Evolutionary conservation across 2,888 invertebrate species (phyloP).

Genomic region (Apomyelois bistriatella): DNA sequence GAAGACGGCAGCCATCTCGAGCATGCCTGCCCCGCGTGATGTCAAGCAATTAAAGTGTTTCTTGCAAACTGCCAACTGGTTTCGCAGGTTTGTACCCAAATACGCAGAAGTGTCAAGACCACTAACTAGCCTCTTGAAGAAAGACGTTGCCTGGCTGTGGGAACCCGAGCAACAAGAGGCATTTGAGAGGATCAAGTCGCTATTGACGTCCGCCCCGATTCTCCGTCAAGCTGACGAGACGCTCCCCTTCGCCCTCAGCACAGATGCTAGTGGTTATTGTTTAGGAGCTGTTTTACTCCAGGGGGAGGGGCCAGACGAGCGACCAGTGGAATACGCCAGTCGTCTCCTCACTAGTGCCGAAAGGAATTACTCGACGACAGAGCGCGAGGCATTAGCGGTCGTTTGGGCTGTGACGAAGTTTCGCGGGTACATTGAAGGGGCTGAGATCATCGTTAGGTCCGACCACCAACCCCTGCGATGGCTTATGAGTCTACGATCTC

Average conservation of each 20-base stretch:
- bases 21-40: constrained; percentile 23
- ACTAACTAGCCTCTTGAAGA: constrained; percentile 15
- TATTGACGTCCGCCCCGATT: not conserved
- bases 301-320: not conserved
- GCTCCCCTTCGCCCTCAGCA: not conserved
- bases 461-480: not conserved
- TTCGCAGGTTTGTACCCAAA: not conserved
- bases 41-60: constrained; percentile 13
- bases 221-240: not conserved
- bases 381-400: not conserved
- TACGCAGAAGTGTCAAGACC: constrained; percentile 19
- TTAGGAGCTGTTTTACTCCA: not conserved
- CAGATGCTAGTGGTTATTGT: not conserved
- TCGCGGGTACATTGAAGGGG: not conserved
- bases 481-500: not conserved
- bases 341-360: not conserved
- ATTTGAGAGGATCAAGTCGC: not conserved
- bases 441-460: not conserved
- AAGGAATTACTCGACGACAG: not conserved
- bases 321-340: not conserved
- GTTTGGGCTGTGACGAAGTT: not conserved
- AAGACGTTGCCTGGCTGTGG: not conserved
- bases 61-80: constrained; percentile 26
- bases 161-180: constrained; percentile 1
- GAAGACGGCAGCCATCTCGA: constrained; percentile 29